A percentile compares a stretch with the other conserved stretches of the same genome.
Evolutionary conservation across 2,113 vertebrate species (phyloP).

Genomic region (Phainopepla nitens): DNA sequence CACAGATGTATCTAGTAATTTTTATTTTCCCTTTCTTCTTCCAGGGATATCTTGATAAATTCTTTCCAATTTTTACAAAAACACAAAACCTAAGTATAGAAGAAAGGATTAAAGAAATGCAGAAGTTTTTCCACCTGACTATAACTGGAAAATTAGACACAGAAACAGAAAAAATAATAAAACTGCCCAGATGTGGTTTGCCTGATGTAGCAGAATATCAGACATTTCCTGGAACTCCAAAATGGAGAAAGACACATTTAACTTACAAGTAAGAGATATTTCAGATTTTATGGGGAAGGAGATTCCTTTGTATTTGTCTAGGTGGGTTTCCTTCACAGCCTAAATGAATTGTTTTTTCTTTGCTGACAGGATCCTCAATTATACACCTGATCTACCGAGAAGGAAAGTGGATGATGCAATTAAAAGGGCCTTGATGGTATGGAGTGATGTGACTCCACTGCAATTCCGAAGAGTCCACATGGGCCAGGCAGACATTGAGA

Average conservation of each 20-base stretch:
- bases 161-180: conserved; percentile 19
- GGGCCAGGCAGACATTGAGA: conserved; percentile 57
- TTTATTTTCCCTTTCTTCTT: neutral
- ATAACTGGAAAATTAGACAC: conserved; percentile 63
- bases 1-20: neutral
- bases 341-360: neutral
- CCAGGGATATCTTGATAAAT: conserved; percentile 71
- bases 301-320: neutral
- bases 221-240: neutral
- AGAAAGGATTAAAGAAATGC: conserved; percentile 69
- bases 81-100: neutral
- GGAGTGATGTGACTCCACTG: conserved; percentile 69
- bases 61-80: conserved; percentile 42
- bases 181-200: conserved; percentile 68
- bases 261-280: conserved; percentile 70
- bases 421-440: conserved; percentile 53
- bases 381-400: conserved; percentile 46
- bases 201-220: conserved; percentile 34
- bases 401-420: conserved; percentile 38
- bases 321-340: neutral
- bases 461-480: neutral
- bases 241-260: conserved; percentile 58
- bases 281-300: neutral
- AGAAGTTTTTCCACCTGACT: conserved; percentile 66
- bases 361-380: conserved; percentile 41